Conservation (phyloP, 2,113 vertebrate genomes). For the Heterochromis multidens region DNA sequence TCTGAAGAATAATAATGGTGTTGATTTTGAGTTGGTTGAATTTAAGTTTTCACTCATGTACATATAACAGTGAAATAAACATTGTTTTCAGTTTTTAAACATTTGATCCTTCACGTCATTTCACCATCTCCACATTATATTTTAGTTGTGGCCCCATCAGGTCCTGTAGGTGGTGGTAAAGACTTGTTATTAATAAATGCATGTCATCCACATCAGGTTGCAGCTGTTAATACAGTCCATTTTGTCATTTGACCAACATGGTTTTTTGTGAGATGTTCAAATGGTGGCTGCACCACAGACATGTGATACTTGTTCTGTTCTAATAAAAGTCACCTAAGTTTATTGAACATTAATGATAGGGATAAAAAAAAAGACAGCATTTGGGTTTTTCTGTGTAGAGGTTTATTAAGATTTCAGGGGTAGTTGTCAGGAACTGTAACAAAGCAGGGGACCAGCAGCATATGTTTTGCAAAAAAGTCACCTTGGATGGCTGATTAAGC, state of each 20-base stretch:
- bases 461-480: slow-evolving; percentile 56
- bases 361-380: background rate
- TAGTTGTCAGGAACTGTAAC: slow-evolving; percentile 53
- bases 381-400: slow-evolving; percentile 16
- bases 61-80: slow-evolving; percentile 72
- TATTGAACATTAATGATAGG: background rate
- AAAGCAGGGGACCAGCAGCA: slow-evolving; percentile 70
- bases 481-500: slow-evolving; percentile 58
- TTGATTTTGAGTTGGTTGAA: slow-evolving; percentile 31
- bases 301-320: background rate
- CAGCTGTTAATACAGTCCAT: background rate
- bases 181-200: background rate
- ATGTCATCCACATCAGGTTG: background rate
- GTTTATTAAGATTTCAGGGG: slow-evolving; percentile 71
- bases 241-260: background rate
- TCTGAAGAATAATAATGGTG: slow-evolving; percentile 1
- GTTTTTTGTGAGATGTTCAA: background rate
- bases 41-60: slow-evolving; percentile 60
- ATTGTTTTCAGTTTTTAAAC: slow-evolving; percentile 57
- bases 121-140: background rate
- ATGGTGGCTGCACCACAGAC: background rate
- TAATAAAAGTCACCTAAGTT: background rate
- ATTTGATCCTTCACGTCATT: background rate
- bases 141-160: background rate
- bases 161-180: slow-evolving; percentile 45